phyloP scores from a whole-genome alignment of 2,888 invertebrate species.

The Gortyna flavago region DNA sequence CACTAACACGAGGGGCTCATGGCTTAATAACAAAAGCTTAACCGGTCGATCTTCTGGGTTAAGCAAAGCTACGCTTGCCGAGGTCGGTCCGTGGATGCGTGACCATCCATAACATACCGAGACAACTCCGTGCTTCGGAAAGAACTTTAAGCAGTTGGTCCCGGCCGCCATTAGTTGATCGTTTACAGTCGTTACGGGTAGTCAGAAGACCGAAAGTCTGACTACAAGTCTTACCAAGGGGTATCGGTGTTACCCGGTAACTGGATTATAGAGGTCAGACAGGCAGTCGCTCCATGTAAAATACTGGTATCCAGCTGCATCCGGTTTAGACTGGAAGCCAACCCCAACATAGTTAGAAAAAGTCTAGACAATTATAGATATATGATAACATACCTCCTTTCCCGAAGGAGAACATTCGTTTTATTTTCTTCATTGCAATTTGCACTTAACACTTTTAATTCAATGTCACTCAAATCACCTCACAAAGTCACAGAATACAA shows the following conservation, averaged over 20 bases:
- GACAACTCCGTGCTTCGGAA: too few species aligned
- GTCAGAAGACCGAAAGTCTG: not conserved
- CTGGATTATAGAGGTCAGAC: not conserved
- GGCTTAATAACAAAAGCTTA: not conserved
- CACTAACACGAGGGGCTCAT: not conserved
- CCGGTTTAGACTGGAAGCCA: not conserved
- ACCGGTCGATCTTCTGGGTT: not conserved
- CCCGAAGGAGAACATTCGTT: constrained; percentile 82
- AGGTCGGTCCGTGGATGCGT: not conserved
- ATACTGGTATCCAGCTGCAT: not conserved
- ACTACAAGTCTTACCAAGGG: not conserved
- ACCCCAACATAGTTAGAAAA: not conserved
- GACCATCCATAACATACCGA: too few species aligned
- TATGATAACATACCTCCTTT: constrained; percentile 77
- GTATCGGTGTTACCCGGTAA: not conserved
- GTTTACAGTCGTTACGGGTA: too few species aligned
- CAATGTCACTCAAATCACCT: constrained; percentile 17
- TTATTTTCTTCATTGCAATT: constrained; percentile 83
- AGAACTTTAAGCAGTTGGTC: too few species aligned
- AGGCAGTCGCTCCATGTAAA: not conserved
- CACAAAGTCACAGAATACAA: constrained; percentile 6
- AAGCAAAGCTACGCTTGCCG: not conserved
- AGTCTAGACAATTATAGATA: not conserved
- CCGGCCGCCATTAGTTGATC: too few species aligned
- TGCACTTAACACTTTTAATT: constrained; percentile 43